Evolutionary conservation across 1,140 invertebrate species (phyloP), one percentile per base, ranked within the genome.

Genomic region (Penaeus japonicus): DNA sequence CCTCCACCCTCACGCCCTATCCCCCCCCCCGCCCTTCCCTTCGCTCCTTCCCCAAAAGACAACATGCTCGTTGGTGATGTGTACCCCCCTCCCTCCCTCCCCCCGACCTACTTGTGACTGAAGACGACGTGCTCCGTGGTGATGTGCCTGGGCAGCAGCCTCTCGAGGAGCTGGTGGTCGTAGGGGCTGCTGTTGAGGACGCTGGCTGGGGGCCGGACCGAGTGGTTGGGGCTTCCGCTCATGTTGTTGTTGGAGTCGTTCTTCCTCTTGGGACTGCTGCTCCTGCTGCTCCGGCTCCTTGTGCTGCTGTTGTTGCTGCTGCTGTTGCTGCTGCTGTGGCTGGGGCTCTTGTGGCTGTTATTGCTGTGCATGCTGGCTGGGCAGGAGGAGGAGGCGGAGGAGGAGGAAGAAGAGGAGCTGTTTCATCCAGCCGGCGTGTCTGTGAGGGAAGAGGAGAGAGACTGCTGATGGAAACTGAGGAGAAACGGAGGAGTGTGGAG

Each of bases 61-160:
- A 27, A 90, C 90, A n/a, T 90, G 90, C 53, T 90, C 90, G 2
- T 84, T 90, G 4, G 90, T 89, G 62, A 90, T 90, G 80, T 90
- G 90, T n/a, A n/a, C n/a, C n/a, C n/a, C 39, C 39, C 5, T 47
- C 12, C 39, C 5, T 10, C 39, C 39, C 39, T 0, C 39, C 5
- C 7, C 2, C 39, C 39, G 0, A 47, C 87, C 82, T 73, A 90
- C 90, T 89, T 90, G 78, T 90, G 90, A 30, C 90, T 90, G 55
- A 89, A 90, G 27, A 90, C 73, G 39, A 90, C 90, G 30, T 90
- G 90, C 53, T 90, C 90, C 1, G 87, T 90, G 4, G 90, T 89
- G 62, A 90, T 90, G 80, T 90, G 90, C 1, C 90, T 79, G 22
- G 90, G 90, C 30, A 89, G 57, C 20, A 90, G 87, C 15, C 88